Evolutionary conservation across 2,113 vertebrate species (phyloP), one percentile per base, ranked within the genome.

Genomic region (Agelaius phoeniceus): DNA sequence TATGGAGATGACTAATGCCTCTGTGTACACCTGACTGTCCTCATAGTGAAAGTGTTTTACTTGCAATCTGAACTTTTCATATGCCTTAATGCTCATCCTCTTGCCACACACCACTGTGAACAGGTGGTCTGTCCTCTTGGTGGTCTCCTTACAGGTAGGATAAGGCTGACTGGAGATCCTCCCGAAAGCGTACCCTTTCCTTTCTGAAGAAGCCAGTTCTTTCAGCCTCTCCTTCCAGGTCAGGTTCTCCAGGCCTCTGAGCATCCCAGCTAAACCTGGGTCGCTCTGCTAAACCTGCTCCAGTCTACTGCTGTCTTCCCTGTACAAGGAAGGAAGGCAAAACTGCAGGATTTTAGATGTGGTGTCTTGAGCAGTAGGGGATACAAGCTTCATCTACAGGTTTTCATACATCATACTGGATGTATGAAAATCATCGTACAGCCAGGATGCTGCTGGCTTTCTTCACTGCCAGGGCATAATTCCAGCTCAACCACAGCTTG

Each of bases 291-390:
- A 82, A 89, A 68, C 30, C 21, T 73, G 11, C 6, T 73, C 30
- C 22, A 66, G 26, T 37, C 65, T 87, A 52, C 54, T 59, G 24
- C 16, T 0, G 0, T 27, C 46, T 44, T 73, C 39, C 14, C n/a
- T 8, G 1, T 33, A 41, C 1, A 2, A 3, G 2, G 21, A 5
- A 14, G 43, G 19, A 49, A 15, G 17, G 16, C 1, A 88, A 84
- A 81, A 62, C 2, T 37, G 16, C 24, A 58, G 46, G 51, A 58
- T 66, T 88, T 76, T 27, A 69, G 17, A 28, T 49, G 9, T 11
- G 28, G 8, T 77, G 9, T 73, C 28, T 27, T 33, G 28, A 66
- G 35, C 5, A 90, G 11, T 26, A 41, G 5, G 8, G 8, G 7
- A 77, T 30, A 23, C 86, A 66, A 48, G 19, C 20, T 68, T 80